phyloP scores from a whole-genome alignment of 2,113 vertebrate species.

The Gymnarchus niloticus region DNA sequence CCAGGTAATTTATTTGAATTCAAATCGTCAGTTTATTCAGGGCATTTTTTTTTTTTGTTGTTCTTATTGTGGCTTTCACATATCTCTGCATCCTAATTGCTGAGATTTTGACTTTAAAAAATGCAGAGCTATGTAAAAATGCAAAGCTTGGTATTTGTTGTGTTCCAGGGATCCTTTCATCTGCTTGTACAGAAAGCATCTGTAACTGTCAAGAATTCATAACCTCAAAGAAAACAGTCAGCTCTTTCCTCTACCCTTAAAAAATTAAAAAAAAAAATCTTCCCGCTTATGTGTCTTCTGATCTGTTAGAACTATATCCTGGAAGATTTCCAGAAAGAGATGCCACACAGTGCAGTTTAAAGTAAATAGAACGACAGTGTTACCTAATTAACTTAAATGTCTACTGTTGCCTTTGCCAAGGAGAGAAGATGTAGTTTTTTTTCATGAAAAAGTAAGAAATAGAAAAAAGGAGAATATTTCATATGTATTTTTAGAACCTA shows the following conservation, averaged over 20 bases:
- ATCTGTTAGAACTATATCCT: not conserved
- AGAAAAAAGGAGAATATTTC: not conserved
- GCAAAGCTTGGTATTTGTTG: not conserved
- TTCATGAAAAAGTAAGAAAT: not conserved
- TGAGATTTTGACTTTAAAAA: conserved; percentile 2
- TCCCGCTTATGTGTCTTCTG: not conserved
- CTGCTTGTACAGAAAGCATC: not conserved
- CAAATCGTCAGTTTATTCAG: not conserved
- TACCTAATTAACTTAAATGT: not conserved
- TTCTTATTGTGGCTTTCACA: not conserved
- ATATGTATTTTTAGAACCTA: not conserved
- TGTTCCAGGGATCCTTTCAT: not conserved
- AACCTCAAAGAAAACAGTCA: not conserved
- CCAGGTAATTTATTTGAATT: not conserved
- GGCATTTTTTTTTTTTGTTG: not conserved
- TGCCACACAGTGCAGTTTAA: not conserved
- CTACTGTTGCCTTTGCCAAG: not conserved
- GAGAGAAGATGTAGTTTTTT: not conserved
- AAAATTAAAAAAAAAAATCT: not conserved
- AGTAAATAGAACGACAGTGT: not conserved
- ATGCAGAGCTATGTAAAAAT: not conserved
- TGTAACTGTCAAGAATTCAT: not conserved
- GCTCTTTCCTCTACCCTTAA: not conserved
- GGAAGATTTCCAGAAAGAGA: too few relatives aligned
- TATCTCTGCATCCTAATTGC: not conserved